These are phyloP conservation scores for Liolophura sinensis DNA, from an alignment of 1,140 invertebrate genomes.

Conservation along the genomic window DNA sequence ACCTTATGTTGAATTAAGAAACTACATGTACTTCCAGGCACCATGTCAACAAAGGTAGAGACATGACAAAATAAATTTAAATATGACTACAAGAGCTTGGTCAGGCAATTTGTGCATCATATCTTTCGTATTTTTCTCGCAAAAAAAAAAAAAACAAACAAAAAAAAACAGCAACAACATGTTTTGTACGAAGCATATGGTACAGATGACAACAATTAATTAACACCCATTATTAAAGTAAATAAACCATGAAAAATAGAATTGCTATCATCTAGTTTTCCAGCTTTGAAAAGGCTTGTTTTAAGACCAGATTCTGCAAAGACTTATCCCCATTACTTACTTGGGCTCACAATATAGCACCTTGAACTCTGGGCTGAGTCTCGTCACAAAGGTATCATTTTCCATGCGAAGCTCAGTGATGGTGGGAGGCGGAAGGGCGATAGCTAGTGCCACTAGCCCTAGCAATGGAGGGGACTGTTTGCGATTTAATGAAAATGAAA, in stretches of 20 bases:
- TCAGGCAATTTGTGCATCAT: neutral
- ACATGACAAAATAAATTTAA: neutral
- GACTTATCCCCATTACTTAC: constrained; percentile 61
- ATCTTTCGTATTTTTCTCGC: neutral
- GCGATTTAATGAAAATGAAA: constrained; percentile 85
- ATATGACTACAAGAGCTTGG: neutral
- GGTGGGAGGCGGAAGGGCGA: constrained; percentile 92
- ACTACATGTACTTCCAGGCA: no score
- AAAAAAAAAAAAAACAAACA: neutral
- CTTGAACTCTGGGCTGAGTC: constrained; percentile 93
- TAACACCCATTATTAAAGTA: no score
- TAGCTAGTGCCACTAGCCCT: constrained; percentile 92
- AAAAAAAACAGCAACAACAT: neutral
- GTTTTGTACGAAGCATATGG: no score
- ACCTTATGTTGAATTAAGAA: no score
- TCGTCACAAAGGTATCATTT: constrained; percentile 94
- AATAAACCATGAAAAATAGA: no score
- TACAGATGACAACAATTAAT: neutral
- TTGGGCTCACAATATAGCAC: constrained; percentile 96
- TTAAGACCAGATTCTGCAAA: no score
- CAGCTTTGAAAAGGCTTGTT: no score
- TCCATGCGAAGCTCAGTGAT: constrained; percentile 96
- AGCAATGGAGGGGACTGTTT: constrained; percentile 80
- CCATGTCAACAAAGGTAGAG: no score
- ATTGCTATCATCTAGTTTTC: neutral